Evolutionary conservation across 2,797 vertebrate genomes (phyloP), one percentile per base, ranked within the genome.

Genomic region (Limosa lapponica): DNA sequence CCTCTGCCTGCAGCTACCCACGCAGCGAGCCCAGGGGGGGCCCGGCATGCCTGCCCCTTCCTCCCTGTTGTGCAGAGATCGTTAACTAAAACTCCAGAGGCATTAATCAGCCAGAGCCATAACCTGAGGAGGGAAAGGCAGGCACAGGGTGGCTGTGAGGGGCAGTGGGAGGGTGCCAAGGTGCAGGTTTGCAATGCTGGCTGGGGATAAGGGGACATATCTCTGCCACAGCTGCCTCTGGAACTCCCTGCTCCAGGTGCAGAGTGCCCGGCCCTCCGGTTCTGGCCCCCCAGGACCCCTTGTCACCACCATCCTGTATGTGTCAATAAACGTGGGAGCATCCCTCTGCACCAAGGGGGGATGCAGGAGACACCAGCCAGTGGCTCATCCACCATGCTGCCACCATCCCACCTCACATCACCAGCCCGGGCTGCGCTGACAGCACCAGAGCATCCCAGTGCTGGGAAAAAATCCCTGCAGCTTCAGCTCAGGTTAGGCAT

Each of bases 171-270:
- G 17, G n/a, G 11, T 73, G 54, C 48, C 37, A 43, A 28, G 20
- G 20, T 2, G 3, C 43, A 36, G 36, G 11, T 17, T 67, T 37
- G 28, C 28, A 37, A 28, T 13, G 16, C 32, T 1, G 1, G 34
- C 8, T 48, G 16, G 39, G 39, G 46, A 28, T 2, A 0, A 11
- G 18, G 41, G 39, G 27, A 23, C 16, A 13, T 0, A 0, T 43
- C 44, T 28, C 57, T 27, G n/a, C 57, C 37, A 34, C 43, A 81
- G 62, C 5, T 39, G 41, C 46, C 36, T 27, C 66, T 62, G 54
- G 36, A 28, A 10, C 24, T 48, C 27, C 46, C 32, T 37, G 32
- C 12, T 70, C 37, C 1, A 0, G n/a, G 19, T 32, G 32, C 49
- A 20, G 64, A 46, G 57, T 2, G 0, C 9, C 36, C 51, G 30